Conservation (phyloP, 1,140 invertebrate genomes). For the Heliconius nattereri region DNA sequence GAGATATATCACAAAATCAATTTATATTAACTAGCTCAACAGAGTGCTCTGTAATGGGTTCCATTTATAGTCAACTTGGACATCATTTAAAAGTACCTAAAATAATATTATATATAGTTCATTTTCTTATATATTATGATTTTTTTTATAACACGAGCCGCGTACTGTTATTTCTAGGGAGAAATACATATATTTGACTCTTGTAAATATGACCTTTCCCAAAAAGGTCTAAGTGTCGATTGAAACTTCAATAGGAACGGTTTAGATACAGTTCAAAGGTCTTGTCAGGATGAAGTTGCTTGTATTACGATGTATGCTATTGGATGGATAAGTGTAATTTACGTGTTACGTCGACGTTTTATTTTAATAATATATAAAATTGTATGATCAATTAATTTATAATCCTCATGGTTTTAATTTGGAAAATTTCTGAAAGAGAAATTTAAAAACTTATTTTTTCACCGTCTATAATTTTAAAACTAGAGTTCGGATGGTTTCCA, state of each 20-base stretch:
- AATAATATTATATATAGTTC: not conserved
- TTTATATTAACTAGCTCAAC: not conserved
- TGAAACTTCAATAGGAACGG: slow-evolving; percentile 25
- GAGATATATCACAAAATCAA: not conserved
- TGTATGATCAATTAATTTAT: not conserved
- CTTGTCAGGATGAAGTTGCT: slow-evolving; percentile 13
- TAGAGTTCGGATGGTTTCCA: not conserved
- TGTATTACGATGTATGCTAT: slow-evolving; percentile 17
- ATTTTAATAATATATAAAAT: not conserved
- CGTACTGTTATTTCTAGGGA: not conserved
- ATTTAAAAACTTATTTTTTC: not conserved
- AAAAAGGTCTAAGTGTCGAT: slow-evolving; percentile 23
- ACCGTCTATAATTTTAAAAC: not conserved
- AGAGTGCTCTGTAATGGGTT: not conserved
- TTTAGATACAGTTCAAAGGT: slow-evolving; percentile 17
- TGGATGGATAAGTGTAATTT: slow-evolving; percentile 10
- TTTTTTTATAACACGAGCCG: not conserved
- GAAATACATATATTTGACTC: not conserved
- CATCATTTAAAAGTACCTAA: not conserved
- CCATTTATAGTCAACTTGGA: not conserved
- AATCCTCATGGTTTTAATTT: no score
- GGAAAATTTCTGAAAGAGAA: no score
- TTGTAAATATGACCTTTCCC: not conserved
- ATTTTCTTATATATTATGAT: not conserved
- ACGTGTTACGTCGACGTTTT: not conserved